Percentiles rank a stretch among this genome's conserved stretches.
These are phyloP conservation scores for Nycteola revayana DNA, from an alignment of 2,888 invertebrate genomes.

Conservation along the genomic window DNA sequence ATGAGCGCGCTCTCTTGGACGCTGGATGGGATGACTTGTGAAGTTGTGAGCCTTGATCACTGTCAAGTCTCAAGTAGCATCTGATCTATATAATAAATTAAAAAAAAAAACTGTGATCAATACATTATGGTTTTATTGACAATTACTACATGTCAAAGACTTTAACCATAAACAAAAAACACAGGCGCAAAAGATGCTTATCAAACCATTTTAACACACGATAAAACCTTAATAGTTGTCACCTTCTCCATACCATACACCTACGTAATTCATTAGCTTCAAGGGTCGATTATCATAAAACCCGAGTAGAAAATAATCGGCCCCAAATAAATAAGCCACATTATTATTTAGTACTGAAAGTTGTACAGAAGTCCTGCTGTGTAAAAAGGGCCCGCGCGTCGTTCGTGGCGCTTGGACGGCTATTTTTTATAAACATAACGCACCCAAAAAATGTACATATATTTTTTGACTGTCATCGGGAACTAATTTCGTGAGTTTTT, in stretches of 20 bases:
- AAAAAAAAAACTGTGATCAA: too few species aligned
- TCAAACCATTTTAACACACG: conserved; percentile 7
- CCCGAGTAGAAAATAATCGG: conserved; percentile 75
- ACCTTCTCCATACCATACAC: conserved; percentile 44
- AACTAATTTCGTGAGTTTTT: conserved; percentile 78
- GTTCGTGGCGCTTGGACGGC: conserved; percentile 61
- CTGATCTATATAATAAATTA: too few species aligned
- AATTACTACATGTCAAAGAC: too few species aligned
- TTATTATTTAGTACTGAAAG: conserved; percentile 69
- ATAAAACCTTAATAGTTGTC: conserved; percentile 19
- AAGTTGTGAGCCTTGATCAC: too few species aligned
- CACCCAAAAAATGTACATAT: conserved; percentile 67
- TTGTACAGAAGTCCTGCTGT: conserved; percentile 56
- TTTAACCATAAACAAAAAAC: too few species aligned
- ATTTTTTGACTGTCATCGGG: conserved; percentile 81
- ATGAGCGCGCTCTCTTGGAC: too few species aligned
- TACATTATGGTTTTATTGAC: too few species aligned
- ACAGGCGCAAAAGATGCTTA: conserved; percentile 18
- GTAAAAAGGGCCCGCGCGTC: conserved; percentile 67
- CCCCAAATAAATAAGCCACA: conserved; percentile 74
- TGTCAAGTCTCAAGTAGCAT: too few species aligned
- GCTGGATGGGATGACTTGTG: too few species aligned
- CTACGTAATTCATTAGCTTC: conserved; percentile 73
- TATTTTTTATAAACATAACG: conserved; percentile 49
- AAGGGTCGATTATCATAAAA: conserved; percentile 72